Evolutionary conservation across 2,888 invertebrate species (phyloP).

Genomic region (Alloscopus bannaensis): DNA sequence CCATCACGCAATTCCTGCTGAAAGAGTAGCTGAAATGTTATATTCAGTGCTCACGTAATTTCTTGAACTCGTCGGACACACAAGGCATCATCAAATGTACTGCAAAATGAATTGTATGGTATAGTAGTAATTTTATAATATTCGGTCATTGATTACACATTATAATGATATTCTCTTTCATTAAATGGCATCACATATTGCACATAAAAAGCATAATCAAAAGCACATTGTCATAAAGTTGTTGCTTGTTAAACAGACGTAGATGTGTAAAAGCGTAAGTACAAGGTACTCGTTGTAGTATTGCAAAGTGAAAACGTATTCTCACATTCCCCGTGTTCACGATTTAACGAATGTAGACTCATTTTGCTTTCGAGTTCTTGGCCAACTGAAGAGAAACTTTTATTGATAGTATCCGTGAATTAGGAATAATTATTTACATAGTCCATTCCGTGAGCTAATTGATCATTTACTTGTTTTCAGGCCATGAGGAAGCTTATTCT

Average conservation of each 20-base stretch:
- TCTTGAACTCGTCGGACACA: not conserved
- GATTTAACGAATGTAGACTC: not conserved
- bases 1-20: not conserved
- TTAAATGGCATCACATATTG: no score
- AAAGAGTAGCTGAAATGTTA: not conserved
- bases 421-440: not conserved
- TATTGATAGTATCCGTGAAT: not conserved
- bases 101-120: not conserved
- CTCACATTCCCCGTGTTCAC: not conserved
- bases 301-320: not conserved
- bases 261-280: no score
- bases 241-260: no score
- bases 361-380: not conserved
- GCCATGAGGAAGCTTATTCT: conserved; percentile 74
- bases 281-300: no score
- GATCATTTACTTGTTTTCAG: not conserved
- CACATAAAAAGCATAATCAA: no score
- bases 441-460: not conserved
- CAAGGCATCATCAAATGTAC: not conserved
- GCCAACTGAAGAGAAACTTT: not conserved
- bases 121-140: not conserved
- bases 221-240: no score
- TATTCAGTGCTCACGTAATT: not conserved
- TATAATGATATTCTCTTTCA: no score
- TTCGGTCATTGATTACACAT: no score